Conservation (phyloP, 2,888 invertebrate species). For the Aphidius colemani region DNA sequence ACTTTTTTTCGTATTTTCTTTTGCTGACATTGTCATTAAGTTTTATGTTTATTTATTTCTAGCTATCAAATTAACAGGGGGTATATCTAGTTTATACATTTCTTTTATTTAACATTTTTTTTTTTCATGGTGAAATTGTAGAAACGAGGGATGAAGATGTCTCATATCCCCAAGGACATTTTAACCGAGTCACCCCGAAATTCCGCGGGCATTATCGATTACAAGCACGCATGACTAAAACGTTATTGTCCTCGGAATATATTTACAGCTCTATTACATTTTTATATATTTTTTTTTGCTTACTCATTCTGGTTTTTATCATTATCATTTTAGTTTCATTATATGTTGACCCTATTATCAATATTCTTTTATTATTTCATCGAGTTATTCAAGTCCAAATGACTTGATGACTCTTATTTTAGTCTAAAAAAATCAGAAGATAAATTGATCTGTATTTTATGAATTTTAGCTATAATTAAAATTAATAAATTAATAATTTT, state of each 20-base stretch:
- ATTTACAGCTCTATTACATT: conserved; percentile 7
- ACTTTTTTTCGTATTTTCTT: conserved; percentile 1
- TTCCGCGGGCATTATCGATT: conserved; percentile 30
- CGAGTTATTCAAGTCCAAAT: too few relatives aligned
- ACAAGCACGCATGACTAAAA: conserved; percentile 34
- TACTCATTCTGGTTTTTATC: not conserved
- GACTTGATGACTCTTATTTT: too few relatives aligned
- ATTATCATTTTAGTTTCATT: not conserved
- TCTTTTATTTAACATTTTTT: not conserved
- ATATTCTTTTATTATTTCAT: too few relatives aligned
- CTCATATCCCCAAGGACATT: conserved; percentile 19
- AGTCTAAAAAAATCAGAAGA: too few relatives aligned
- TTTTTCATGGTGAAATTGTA: not conserved
- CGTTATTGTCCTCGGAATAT: conserved; percentile 13
- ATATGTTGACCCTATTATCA: not conserved
- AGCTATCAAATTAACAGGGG: too few relatives aligned
- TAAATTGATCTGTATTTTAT: too few relatives aligned
- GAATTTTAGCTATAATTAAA: too few relatives aligned
- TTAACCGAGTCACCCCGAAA: conserved; percentile 23
- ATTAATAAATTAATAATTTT: not conserved
- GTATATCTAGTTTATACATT: too few relatives aligned
- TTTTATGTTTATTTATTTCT: too few relatives aligned
- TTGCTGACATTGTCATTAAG: not conserved
- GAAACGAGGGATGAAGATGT: not conserved
- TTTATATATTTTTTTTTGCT: not conserved